Evolutionary conservation across 2,113 vertebrate genomes (phyloP).

Genomic region (Heteronetta atricapilla): DNA sequence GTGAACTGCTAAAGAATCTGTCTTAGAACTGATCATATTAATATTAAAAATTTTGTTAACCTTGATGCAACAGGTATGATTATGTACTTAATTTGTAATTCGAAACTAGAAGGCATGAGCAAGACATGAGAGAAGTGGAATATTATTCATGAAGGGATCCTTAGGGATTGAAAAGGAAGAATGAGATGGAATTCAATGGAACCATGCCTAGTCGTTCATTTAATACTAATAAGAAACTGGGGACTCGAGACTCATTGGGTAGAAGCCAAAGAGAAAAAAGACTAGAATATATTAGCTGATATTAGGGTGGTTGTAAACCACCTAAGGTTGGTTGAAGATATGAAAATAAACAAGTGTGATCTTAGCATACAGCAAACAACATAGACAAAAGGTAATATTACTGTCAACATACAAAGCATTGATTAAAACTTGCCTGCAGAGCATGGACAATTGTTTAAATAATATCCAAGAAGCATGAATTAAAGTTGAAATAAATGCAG

Average conservation of each 20-base stretch:
- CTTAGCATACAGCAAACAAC: neutral
- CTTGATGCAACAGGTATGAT: neutral
- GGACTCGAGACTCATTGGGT: neutral
- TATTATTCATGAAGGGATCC: neutral
- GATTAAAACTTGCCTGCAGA: neutral
- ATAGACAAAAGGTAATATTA: neutral
- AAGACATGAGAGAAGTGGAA: neutral
- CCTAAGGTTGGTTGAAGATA: neutral
- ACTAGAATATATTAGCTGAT: neutral
- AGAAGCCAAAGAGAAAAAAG: neutral
- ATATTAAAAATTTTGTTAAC: neutral
- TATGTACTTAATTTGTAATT: neutral
- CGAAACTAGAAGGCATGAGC: neutral
- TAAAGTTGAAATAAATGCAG: neutral
- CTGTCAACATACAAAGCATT: neutral
- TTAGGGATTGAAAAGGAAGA: neutral
- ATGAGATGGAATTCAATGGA: neutral
- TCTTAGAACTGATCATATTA: neutral
- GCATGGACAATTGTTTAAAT: neutral
- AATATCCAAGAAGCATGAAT: neutral
- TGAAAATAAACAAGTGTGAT: neutral
- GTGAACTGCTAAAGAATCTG: neutral
- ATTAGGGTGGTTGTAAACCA: neutral
- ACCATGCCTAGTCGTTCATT: neutral
- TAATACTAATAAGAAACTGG: neutral